phyloP scores from a whole-genome alignment of 2,888 invertebrate genomes.

The Thymelicus sylvestris region DNA sequence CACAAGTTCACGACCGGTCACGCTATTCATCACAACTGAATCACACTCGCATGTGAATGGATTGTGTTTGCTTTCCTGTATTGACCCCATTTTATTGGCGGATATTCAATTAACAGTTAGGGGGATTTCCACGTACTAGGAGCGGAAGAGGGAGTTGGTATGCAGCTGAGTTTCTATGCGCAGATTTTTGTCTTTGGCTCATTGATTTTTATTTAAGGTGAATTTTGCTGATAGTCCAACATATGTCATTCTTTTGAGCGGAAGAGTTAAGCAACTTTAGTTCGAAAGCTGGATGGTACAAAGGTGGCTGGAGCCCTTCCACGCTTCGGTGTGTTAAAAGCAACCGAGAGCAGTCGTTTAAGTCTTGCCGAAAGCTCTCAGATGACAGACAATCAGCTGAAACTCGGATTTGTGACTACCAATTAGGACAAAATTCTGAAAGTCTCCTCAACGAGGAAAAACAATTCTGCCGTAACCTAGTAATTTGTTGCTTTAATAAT shows the following conservation, averaged over 20 bases:
- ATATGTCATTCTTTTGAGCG: too few species aligned
- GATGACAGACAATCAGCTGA: too few species aligned
- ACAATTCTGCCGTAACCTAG: too few species aligned
- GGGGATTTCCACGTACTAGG: slow-evolving; percentile 1
- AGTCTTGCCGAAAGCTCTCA: not conserved
- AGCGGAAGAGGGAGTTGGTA: not conserved
- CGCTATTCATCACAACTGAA: slow-evolving; percentile 56
- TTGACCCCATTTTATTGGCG: slow-evolving; percentile 30
- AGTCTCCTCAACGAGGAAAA: too few species aligned
- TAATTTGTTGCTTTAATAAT: too few species aligned
- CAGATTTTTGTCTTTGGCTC: not conserved
- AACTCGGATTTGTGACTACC: too few species aligned
- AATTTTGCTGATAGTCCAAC: too few species aligned
- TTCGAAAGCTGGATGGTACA: too few species aligned
- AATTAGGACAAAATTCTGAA: too few species aligned
- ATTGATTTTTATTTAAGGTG: not conserved
- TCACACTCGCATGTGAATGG: slow-evolving; percentile 41
- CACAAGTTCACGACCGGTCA: slow-evolving; percentile 60
- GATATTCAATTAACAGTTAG: slow-evolving; percentile 28
- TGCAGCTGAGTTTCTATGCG: not conserved
- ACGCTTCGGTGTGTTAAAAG: too few species aligned
- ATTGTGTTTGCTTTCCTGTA: slow-evolving; percentile 29
- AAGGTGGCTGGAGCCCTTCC: too few species aligned
- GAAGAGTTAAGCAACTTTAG: too few species aligned
- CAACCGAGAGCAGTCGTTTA: not conserved